These are phyloP conservation scores for Latheticus oryzae DNA, from an alignment of 2,888 invertebrate genomes.

Conservation along the genomic window DNA sequence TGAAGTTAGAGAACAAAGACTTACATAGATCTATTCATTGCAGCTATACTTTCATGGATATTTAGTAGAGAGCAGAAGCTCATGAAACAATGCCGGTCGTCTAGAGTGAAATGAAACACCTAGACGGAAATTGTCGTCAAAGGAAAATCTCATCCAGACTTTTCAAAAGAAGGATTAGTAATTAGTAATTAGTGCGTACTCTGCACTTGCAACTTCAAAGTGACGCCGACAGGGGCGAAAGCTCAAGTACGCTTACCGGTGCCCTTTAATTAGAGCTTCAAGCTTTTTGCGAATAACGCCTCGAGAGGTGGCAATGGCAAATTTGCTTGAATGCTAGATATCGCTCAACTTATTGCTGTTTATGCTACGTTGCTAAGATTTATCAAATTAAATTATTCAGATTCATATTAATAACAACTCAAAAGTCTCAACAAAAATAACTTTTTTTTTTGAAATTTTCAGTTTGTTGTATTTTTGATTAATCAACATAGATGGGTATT, in stretches of 20 bases:
- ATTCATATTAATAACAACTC: no score
- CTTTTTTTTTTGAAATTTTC: no score
- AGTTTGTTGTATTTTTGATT: no score
- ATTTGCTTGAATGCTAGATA: slow-evolving; percentile 20
- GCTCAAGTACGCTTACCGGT: slow-evolving; percentile 44
- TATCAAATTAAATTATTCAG: no score
- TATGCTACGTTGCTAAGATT: no score
- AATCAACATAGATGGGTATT: no score
- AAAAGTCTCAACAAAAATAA: no score
- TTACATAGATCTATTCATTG: slow-evolving; percentile 29
- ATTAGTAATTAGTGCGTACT: slow-evolving; percentile 57
- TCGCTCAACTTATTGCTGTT: no score
- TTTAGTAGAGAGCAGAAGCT: no score
- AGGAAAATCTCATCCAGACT: slow-evolving; percentile 49
- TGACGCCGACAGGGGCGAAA: slow-evolving; percentile 37
- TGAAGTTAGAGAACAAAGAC: slow-evolving; percentile 19
- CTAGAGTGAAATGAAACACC: slow-evolving; percentile 41
- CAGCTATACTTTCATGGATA: no score
- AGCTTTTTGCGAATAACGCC: slow-evolving; percentile 42
- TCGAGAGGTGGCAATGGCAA: slow-evolving; percentile 19
- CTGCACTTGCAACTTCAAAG: slow-evolving; percentile 54
- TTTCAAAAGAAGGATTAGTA: slow-evolving; percentile 54
- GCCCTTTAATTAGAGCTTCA: slow-evolving; percentile 49
- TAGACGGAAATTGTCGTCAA: slow-evolving; percentile 46
- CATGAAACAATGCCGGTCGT: slow-evolving; percentile 26